These are phyloP conservation scores for Mus caroli DNA, from an alignment of 2,797 vertebrate species.

Conservation along the genomic window DNA sequence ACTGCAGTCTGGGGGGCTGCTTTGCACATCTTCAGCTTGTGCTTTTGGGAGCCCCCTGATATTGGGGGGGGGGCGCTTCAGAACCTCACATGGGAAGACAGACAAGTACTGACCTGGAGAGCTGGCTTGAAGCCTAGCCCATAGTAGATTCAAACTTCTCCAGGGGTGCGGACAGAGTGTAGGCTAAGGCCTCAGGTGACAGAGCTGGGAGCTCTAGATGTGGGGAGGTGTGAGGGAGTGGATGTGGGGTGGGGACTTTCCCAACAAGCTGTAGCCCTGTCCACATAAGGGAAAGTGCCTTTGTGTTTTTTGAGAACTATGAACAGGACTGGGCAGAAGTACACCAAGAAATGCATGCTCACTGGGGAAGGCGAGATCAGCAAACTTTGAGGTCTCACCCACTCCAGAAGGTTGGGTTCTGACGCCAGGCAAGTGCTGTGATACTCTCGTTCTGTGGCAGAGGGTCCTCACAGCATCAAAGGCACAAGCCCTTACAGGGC, in stretches of 20 bases:
- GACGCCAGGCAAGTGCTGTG: neutral
- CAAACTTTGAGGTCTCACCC: neutral
- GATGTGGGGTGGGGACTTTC: no score
- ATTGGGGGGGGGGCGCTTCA: neutral
- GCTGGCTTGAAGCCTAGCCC: neutral
- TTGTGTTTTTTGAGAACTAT: neutral
- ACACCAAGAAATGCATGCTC: neutral
- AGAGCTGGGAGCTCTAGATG: neutral
- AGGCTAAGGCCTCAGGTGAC: neutral
- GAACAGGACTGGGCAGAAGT: neutral
- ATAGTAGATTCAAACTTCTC: neutral
- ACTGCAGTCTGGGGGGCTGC: neutral
- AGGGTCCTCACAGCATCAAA: constrained; percentile 39
- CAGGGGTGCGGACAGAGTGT: neutral
- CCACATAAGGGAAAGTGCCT: neutral
- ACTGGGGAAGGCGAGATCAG: neutral
- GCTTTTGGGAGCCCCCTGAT: neutral
- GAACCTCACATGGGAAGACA: neutral
- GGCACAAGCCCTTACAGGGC: neutral
- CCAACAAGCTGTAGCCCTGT: neutral
- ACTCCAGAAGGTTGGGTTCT: neutral
- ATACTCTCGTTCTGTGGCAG: neutral
- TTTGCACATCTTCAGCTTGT: neutral
- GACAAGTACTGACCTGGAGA: neutral
- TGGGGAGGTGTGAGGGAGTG: fast-evolving